phyloP scores from a whole-genome alignment of 2,797 vertebrate genomes.

The Pseudomugil gertrudae region DNA sequence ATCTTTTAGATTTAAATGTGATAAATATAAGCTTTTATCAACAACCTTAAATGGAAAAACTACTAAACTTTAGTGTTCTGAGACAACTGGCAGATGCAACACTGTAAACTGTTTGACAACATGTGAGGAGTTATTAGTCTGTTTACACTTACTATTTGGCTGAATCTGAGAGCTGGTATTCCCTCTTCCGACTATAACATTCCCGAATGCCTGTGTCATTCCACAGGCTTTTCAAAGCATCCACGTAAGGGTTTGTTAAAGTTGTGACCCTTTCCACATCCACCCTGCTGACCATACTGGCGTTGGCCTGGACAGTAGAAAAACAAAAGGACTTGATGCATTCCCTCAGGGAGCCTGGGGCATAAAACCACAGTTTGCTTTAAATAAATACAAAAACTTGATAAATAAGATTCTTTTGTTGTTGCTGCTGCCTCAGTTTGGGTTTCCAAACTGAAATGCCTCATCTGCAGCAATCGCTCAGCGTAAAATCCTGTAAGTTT shows the following conservation, averaged over 20 bases:
- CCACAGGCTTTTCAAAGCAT: constrained; percentile 95
- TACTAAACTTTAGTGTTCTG: background rate
- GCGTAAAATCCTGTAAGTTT: background rate
- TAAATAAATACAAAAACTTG: constrained; percentile 3
- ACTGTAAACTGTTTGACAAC: constrained; percentile 50
- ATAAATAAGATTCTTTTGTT: constrained; percentile 10
- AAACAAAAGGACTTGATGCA: background rate
- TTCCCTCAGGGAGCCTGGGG: background rate
- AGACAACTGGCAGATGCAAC: constrained; percentile 31
- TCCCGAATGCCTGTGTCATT: constrained; percentile 94
- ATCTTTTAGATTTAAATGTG: background rate
- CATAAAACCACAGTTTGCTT: background rate
- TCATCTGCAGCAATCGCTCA: constrained; percentile 1
- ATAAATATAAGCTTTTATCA: constrained; percentile 7
- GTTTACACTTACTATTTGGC: constrained; percentile 94
- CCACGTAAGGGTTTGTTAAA: constrained; percentile 86
- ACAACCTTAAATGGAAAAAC: constrained; percentile 44
- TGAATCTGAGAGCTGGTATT: constrained; percentile 97
- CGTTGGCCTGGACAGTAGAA: constrained; percentile 82
- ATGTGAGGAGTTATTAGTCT: constrained; percentile 28
- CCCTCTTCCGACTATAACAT: constrained; percentile 92
- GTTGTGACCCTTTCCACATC: constrained; percentile 90
- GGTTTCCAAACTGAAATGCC: background rate
- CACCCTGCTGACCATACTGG: constrained; percentile 85
- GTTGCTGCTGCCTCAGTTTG: background rate